Evolutionary conservation across 2,888 invertebrate genomes (phyloP).

Genomic region (Erebia palarica): DNA sequence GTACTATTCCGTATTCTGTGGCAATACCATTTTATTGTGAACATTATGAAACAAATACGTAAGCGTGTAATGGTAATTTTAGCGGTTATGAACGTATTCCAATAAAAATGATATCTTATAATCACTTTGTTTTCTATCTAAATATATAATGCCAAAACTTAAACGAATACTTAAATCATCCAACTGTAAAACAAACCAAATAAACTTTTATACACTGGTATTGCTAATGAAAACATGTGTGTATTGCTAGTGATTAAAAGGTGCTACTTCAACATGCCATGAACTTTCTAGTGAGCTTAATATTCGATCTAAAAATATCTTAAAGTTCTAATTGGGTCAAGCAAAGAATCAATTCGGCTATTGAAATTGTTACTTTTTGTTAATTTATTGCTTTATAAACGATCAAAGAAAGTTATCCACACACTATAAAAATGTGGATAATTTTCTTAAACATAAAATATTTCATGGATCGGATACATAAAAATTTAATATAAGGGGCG

Average conservation of each 20-base stretch:
- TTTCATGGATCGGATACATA: too few relatives aligned
- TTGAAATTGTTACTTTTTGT: slow-evolving; percentile 11
- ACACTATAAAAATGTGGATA: too few relatives aligned
- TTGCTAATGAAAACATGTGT: not conserved
- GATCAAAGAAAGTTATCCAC: not conserved
- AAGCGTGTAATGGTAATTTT: not conserved
- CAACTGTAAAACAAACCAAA: not conserved
- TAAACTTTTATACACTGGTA: not conserved
- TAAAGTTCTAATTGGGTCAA: slow-evolving; percentile 9
- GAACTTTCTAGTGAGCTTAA: slow-evolving; percentile 22
- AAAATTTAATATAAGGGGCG: too few relatives aligned
- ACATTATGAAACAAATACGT: not conserved
- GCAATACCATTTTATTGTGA: not conserved
- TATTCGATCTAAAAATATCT: slow-evolving; percentile 22
- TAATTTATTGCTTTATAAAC: not conserved
- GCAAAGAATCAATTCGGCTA: not conserved
- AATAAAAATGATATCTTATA: too few relatives aligned
- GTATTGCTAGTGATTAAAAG: slow-evolving; percentile 4
- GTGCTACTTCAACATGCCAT: slow-evolving; percentile 5
- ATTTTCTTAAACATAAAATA: too few relatives aligned
- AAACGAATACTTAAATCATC: too few relatives aligned
- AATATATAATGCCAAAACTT: too few relatives aligned
- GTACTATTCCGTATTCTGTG: too few relatives aligned
- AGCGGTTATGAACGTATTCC: too few relatives aligned
- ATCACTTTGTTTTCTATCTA: too few relatives aligned